phyloP scores from a whole-genome alignment of 2,797 vertebrate genomes.

The Calcarius lapponicus region DNA sequence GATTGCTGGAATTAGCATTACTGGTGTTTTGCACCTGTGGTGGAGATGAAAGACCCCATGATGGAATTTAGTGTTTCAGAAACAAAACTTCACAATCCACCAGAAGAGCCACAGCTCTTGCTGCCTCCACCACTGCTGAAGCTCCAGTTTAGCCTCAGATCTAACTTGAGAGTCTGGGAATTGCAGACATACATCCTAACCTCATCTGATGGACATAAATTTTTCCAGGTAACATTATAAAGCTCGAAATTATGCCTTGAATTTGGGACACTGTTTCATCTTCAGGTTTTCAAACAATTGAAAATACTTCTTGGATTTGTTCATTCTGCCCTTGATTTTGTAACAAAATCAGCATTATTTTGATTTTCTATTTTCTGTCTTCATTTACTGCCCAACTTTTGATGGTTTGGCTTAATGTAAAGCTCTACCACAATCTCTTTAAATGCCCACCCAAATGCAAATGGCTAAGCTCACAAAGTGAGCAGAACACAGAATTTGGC shows the following conservation, averaged over 20 bases:
- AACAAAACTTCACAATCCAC: conserved; percentile 4
- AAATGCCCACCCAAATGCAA: neutral
- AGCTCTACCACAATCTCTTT: neutral
- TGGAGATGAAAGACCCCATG: conserved; percentile 43
- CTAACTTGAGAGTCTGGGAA: neutral
- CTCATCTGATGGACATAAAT: conserved; percentile 3
- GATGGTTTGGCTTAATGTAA: neutral
- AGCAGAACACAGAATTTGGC: neutral
- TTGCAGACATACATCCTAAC: neutral
- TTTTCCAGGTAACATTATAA: conserved; percentile 24
- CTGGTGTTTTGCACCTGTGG: conserved; percentile 62
- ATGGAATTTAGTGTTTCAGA: conserved; percentile 37
- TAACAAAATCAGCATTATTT: neutral
- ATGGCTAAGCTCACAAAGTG: neutral
- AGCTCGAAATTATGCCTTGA: neutral
- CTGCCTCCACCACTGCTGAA: neutral
- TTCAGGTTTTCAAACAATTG: neutral
- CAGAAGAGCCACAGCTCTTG: conserved; percentile 32
- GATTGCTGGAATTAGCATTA: conserved; percentile 50
- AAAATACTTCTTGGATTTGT: neutral
- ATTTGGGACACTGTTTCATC: neutral
- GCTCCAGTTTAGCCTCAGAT: neutral
- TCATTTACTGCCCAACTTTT: conserved; percentile 6
- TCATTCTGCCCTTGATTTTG: neutral
- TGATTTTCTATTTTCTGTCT: neutral